Conservation (phyloP, 2,113 vertebrate species). For the Addax nasomaculatus region DNA sequence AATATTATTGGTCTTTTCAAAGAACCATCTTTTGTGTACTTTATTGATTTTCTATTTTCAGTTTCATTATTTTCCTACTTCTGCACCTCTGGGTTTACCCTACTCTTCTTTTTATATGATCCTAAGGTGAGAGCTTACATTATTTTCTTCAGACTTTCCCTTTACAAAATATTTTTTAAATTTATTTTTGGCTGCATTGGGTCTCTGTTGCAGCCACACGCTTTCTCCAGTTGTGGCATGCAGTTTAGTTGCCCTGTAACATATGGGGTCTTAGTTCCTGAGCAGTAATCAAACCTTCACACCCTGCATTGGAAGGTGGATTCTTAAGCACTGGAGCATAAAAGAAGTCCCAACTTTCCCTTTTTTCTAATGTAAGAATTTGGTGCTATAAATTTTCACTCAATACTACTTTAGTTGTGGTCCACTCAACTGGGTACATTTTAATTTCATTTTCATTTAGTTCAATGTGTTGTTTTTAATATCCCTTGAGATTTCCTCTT, state of each 20-base stretch:
- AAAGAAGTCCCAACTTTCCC: background rate
- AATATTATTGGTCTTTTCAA: background rate
- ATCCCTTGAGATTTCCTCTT: background rate
- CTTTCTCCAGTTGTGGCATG: background rate
- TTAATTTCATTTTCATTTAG: background rate
- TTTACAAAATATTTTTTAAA: background rate
- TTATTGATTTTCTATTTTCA: background rate
- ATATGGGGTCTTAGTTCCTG: background rate
- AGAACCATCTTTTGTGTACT: background rate
- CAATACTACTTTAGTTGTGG: background rate
- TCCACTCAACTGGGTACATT: background rate
- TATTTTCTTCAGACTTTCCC: background rate
- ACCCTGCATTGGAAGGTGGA: background rate
- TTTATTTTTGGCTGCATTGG: background rate
- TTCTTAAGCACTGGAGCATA: background rate
- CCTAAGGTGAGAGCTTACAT: background rate
- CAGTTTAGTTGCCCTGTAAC: background rate
- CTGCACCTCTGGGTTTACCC: background rate
- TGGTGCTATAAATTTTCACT: background rate
- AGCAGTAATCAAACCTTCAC: background rate
- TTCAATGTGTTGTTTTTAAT: background rate
- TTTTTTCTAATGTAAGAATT: background rate
- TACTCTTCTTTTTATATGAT: background rate
- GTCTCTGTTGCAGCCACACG: background rate
- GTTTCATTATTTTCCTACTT: background rate